phyloP scores from a whole-genome alignment of 2,888 invertebrate genomes.

The Hyposoter dolosus region DNA sequence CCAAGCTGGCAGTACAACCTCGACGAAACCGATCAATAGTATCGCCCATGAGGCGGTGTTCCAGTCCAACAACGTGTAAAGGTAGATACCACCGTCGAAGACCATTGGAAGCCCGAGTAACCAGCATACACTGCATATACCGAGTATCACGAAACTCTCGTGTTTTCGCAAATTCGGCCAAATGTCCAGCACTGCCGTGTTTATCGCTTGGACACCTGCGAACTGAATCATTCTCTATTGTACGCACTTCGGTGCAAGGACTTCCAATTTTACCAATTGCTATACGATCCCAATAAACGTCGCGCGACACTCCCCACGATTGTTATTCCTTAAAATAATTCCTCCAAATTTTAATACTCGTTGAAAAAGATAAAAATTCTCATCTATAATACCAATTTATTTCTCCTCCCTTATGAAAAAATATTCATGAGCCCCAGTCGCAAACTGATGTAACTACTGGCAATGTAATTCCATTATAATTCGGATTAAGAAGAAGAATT shows the following conservation, averaged over 20 bases:
- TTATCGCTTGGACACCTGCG: constrained; percentile 90
- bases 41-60: constrained; percentile 92
- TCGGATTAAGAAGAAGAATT: too few species aligned
- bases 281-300: neutral
- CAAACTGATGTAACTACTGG: too few species aligned
- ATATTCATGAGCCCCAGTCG: too few species aligned
- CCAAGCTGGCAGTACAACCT: constrained; percentile 89
- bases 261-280: neutral
- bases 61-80: constrained; percentile 91
- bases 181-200: constrained; percentile 89
- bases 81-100: constrained; percentile 90
- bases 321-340: neutral
- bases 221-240: constrained; percentile 84
- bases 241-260: neutral
- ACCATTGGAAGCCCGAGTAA: constrained; percentile 91
- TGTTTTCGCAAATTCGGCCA: constrained; percentile 88
- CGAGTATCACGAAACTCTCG: constrained; percentile 87
- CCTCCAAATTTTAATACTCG: neutral
- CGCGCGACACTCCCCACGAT: neutral
- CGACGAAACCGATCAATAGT: constrained; percentile 89
- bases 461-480: too few species aligned
- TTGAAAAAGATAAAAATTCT: too few species aligned
- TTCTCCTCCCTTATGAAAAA: too few species aligned
- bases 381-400: too few species aligned
- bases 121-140: constrained; percentile 89